Conservation (phyloP, 1,140 invertebrate species). For the Lepidurus couesii region DNA sequence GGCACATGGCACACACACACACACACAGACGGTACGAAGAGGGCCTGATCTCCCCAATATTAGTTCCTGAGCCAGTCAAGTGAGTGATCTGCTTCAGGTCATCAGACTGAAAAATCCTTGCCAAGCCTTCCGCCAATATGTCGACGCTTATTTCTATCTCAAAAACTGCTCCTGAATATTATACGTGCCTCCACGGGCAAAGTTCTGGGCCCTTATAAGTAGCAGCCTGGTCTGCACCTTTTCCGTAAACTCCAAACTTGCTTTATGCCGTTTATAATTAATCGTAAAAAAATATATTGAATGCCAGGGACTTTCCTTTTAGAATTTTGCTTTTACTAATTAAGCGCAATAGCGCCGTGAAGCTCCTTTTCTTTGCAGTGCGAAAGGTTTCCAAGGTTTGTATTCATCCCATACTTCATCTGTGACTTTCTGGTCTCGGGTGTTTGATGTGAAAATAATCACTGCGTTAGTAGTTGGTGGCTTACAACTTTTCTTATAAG, state of each 20-base stretch:
- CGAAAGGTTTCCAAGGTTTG: neutral
- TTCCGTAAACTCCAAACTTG: neutral
- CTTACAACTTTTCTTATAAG: neutral
- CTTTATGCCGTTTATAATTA: neutral
- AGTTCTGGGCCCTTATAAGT: neutral
- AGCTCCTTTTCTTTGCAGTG: neutral
- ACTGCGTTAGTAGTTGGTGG: slow-evolving; percentile 9
- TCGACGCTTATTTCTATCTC: neutral
- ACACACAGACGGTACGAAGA: neutral
- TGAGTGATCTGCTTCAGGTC: neutral
- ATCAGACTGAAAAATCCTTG: slow-evolving; percentile 3
- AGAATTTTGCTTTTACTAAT: neutral
- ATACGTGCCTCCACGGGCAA: neutral
- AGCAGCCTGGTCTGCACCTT: neutral
- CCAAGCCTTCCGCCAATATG: neutral
- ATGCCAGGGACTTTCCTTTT: neutral
- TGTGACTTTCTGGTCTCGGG: neutral
- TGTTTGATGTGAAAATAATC: slow-evolving; percentile 16
- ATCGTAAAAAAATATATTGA: neutral
- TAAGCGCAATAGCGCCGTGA: neutral
- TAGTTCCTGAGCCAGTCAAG: neutral
- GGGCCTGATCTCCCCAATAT: slow-evolving; percentile 4
- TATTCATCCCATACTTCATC: neutral
- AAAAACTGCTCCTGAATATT: neutral
- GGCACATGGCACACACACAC: neutral